Evolutionary conservation across 2,888 invertebrate species (phyloP).

Genomic region (Thymelicus lineola): DNA sequence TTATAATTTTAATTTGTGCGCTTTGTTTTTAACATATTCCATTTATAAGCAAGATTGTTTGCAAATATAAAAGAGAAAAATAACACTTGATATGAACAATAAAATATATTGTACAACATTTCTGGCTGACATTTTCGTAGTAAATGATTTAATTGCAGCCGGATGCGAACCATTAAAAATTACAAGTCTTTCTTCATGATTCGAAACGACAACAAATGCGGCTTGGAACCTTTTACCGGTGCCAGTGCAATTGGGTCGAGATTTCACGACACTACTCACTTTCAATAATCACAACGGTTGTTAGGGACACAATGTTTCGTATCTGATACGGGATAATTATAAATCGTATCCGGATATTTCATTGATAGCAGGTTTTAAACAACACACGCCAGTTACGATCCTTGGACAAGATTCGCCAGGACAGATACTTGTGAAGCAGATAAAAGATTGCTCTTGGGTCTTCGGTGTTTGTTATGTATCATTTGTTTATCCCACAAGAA

Average conservation of each 20-base stretch:
- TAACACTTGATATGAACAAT: too few relatives aligned
- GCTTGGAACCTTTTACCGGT: slow-evolving; percentile 23
- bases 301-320: not conserved
- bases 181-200: slow-evolving; percentile 25
- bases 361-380: not conserved
- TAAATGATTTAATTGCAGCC: slow-evolving; percentile 24
- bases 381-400: too few relatives aligned
- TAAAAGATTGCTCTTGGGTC: too few relatives aligned
- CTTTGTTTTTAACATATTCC: not conserved
- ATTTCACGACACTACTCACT: not conserved
- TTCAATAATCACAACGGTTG: slow-evolving; percentile 7
- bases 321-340: slow-evolving; percentile 1
- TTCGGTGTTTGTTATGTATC: too few relatives aligned
- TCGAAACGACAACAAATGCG: slow-evolving; percentile 17
- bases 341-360: not conserved
- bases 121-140: not conserved
- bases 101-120: not conserved
- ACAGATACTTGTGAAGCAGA: too few relatives aligned
- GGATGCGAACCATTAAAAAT: slow-evolving; percentile 28
- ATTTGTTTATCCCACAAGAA: too few relatives aligned
- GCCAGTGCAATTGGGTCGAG: slow-evolving; percentile 28
- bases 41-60: not conserved
- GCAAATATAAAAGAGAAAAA: too few relatives aligned
- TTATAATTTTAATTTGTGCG: not conserved
- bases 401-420: too few relatives aligned